These are phyloP conservation scores for Rhynchonema sp. DNA, from an alignment of 2,888 invertebrate genomes.

Conservation along the genomic window DNA sequence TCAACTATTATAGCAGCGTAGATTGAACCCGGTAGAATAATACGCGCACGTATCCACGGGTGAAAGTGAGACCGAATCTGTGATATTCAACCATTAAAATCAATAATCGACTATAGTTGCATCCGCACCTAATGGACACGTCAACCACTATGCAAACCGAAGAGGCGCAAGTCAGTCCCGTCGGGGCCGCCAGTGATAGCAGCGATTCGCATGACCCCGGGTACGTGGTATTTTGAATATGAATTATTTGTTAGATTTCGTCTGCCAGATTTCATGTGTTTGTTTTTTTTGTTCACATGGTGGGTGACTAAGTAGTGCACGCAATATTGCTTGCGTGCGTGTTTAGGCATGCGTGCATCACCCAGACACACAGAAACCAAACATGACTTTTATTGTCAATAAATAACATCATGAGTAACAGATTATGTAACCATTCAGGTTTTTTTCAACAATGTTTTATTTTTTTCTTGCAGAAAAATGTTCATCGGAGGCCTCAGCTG, in stretches of 20 bases:
- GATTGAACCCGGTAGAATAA: too few relatives aligned
- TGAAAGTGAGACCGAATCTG: too few relatives aligned
- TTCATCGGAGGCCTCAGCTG: constrained; percentile 99
- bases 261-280: constrained; percentile 1
- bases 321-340: neutral
- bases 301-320: neutral
- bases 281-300: neutral
- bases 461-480: constrained; percentile 76
- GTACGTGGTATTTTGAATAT: constrained; percentile 38
- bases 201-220: constrained; percentile 76
- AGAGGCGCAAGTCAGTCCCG: neutral
- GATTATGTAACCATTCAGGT: neutral
- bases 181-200: neutral
- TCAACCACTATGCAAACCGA: neutral
- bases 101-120: neutral
- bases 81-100: too few relatives aligned
- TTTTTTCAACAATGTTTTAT: neutral
- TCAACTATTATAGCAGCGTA: too few relatives aligned
- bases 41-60: too few relatives aligned
- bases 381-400: neutral
- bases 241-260: neutral
- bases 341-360: neutral
- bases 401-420: neutral
- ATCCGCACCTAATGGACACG: too few relatives aligned
- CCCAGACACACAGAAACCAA: neutral